A percentile compares a stretch with the other conserved stretches of the same genome.
phyloP scores from a whole-genome alignment of 2,113 vertebrate species.

The Platichthys flesus region DNA sequence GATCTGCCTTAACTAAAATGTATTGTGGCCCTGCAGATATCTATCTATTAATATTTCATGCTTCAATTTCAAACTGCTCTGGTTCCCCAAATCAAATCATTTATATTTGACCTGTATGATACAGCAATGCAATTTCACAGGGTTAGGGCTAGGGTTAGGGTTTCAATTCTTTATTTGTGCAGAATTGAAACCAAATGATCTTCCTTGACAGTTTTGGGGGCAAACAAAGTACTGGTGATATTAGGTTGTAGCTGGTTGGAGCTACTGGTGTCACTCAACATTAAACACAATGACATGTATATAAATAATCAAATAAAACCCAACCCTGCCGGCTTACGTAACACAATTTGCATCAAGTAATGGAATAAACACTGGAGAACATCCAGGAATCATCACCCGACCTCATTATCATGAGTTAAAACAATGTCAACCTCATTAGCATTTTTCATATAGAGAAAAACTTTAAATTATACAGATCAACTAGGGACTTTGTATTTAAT shows the following conservation, averaged over 20 bases:
- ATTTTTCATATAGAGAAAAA: too few relatives aligned
- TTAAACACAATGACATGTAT: not conserved
- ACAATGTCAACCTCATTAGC: too few relatives aligned
- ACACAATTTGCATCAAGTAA: too few relatives aligned
- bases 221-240: too few relatives aligned
- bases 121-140: not conserved
- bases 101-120: not conserved
- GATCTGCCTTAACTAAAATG: not conserved
- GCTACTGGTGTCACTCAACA: not conserved
- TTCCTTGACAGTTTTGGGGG: not conserved
- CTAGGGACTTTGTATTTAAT: too few relatives aligned
- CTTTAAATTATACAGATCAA: too few relatives aligned
- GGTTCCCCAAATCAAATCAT: not conserved
- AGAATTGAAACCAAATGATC: not conserved
- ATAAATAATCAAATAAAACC: too few relatives aligned
- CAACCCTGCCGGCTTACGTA: too few relatives aligned
- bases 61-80: slow-evolving; percentile 44
- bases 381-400: too few relatives aligned
- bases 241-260: not conserved
- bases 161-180: not conserved
- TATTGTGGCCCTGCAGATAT: not conserved
- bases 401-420: too few relatives aligned
- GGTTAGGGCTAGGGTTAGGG: too few relatives aligned
- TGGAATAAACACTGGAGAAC: too few relatives aligned
- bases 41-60: slow-evolving; percentile 44